Percentiles rank a stretch among this genome's conserved stretches.
Conservation (phyloP, 2,888 invertebrate species). For the Galeopsomyia nigrocyanea region DNA sequence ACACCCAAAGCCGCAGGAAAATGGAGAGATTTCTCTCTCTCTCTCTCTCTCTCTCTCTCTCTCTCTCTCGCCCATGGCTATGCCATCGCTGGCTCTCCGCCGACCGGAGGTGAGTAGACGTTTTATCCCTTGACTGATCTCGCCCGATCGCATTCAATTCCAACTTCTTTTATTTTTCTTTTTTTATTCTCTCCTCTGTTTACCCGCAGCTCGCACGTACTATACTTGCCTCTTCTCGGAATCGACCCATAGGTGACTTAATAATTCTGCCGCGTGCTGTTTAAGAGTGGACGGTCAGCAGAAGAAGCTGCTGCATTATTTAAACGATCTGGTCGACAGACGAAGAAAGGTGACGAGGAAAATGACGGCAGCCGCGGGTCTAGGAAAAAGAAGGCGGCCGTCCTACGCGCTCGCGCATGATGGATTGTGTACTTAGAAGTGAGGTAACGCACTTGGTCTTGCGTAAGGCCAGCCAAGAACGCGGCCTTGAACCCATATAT, state of each 20-base stretch:
- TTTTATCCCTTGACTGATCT: slow-evolving; percentile 23
- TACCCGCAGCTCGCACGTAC: not conserved
- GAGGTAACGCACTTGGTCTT: slow-evolving; percentile 27
- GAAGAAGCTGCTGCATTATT: no score
- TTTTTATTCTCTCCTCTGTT: not conserved
- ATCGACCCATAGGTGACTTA: not conserved
- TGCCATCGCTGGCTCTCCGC: no score
- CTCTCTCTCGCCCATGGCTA: no score
- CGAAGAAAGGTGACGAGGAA: not conserved
- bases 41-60: no score
- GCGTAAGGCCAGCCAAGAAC: slow-evolving; percentile 34
- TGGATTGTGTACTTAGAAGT: slow-evolving; percentile 26
- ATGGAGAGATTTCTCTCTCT: slow-evolving; percentile 22
- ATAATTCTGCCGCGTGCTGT: no score
- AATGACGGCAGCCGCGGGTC: slow-evolving; percentile 13
- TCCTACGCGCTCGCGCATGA: slow-evolving; percentile 27
- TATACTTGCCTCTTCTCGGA: slow-evolving; percentile 6
- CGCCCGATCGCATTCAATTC: not conserved
- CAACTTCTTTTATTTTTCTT: not conserved
- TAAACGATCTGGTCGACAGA: no score
- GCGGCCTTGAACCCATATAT: slow-evolving; percentile 37
- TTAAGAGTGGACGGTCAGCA: no score
- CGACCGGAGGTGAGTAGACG: slow-evolving; percentile 8
- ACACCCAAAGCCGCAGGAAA: slow-evolving; percentile 21
- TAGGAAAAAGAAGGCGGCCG: slow-evolving; percentile 16